A percentile compares a stretch with the other conserved stretches of the same genome.
phyloP scores from a whole-genome alignment of 2,113 vertebrate genomes.

The Peromyscus maniculatus region DNA sequence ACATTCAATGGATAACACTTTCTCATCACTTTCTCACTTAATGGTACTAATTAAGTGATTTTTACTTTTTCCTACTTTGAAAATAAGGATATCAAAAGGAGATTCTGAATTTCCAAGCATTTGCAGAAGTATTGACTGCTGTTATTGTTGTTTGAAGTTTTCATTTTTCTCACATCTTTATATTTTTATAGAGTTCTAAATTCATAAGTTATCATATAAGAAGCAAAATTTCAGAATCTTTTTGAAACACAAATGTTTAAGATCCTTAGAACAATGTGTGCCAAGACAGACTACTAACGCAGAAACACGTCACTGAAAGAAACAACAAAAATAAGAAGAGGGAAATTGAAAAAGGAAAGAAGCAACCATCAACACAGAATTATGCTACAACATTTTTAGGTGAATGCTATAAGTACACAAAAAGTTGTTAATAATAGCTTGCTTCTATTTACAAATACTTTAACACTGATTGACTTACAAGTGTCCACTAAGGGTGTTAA shows the following conservation, averaged over 20 bases:
- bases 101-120: slow-evolving; percentile 80
- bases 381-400: slow-evolving; percentile 91
- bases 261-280: slow-evolving; percentile 88
- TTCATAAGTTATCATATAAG: slow-evolving; percentile 73
- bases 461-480: slow-evolving; percentile 96
- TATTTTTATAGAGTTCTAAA: slow-evolving; percentile 66
- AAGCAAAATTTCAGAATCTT: slow-evolving; percentile 74
- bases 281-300: slow-evolving; percentile 89
- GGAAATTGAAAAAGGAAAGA: slow-evolving; percentile 85
- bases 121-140: slow-evolving; percentile 74
- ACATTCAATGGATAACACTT: slow-evolving; percentile 75
- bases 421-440: slow-evolving; percentile 96
- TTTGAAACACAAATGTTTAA: slow-evolving; percentile 84
- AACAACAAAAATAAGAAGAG: slow-evolving; percentile 85
- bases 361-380: slow-evolving; percentile 89
- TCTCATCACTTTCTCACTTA: slow-evolving; percentile 70
- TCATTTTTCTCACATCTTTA: slow-evolving; percentile 55
- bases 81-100: slow-evolving; percentile 74
- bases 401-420: slow-evolving; percentile 96
- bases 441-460: slow-evolving; percentile 99
- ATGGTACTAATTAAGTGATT: slow-evolving; percentile 79
- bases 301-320: slow-evolving; percentile 88
- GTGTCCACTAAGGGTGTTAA: slow-evolving; percentile 97
- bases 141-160: slow-evolving; percentile 50
- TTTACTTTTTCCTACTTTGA: slow-evolving; percentile 78